These are phyloP conservation scores for Synanthedon tipuliformis DNA, from an alignment of 2,888 invertebrate species.

Conservation along the genomic window DNA sequence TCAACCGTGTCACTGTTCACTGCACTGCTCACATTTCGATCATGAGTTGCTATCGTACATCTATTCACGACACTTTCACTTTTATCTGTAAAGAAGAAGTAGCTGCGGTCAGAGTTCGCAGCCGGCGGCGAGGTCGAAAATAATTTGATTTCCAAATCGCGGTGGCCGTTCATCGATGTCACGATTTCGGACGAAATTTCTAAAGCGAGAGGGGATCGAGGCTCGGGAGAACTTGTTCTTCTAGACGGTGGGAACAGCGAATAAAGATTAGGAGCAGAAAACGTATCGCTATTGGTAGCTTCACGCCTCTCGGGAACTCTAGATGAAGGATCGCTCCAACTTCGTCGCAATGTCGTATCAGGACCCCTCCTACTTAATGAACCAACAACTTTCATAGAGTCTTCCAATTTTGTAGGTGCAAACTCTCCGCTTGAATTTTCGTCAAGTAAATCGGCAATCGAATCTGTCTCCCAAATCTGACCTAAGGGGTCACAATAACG, in stretches of 20 bases:
- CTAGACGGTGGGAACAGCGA: slow-evolving; percentile 58
- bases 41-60: slow-evolving; percentile 44
- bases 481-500: slow-evolving; percentile 81
- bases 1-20: slow-evolving; percentile 48
- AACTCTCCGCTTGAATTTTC: slow-evolving; percentile 62
- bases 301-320: slow-evolving; percentile 53
- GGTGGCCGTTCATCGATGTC: slow-evolving; percentile 80
- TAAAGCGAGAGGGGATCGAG: slow-evolving; percentile 60
- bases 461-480: slow-evolving; percentile 80
- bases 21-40: slow-evolving; percentile 56
- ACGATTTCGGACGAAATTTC: slow-evolving; percentile 84
- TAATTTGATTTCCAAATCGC: slow-evolving; percentile 83
- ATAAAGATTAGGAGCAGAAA: slow-evolving; percentile 59
- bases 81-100: slow-evolving; percentile 57
- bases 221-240: slow-evolving; percentile 51
- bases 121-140: slow-evolving; percentile 74
- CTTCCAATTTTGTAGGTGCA: slow-evolving; percentile 60
- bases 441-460: slow-evolving; percentile 63
- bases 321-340: slow-evolving; percentile 74
- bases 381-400: slow-evolving; percentile 64
- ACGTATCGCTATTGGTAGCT: slow-evolving; percentile 33
- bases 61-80: slow-evolving; percentile 63
- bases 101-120: slow-evolving; percentile 51
- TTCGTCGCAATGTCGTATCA: slow-evolving; percentile 65
- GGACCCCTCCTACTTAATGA: slow-evolving; percentile 46